A percentile compares a stretch with the other conserved stretches of the same genome.
Conservation (phyloP, 2,888 invertebrate species). For the Pristionchus mayeri region DNA sequence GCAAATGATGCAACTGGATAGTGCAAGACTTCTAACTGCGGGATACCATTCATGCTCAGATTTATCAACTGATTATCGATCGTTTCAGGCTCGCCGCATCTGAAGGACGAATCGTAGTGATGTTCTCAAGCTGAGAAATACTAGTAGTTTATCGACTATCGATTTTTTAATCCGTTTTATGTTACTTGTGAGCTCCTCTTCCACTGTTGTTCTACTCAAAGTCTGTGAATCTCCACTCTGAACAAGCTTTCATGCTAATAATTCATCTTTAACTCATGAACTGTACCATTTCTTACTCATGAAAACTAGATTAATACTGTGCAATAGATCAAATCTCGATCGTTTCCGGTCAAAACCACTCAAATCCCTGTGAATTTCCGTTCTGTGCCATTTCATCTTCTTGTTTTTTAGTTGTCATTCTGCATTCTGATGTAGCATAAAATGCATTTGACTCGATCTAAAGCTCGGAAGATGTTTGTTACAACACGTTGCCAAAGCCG, state of each 20-base stretch:
- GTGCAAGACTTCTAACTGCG: too few species aligned
- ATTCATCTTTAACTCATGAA: neutral
- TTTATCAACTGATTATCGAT: too few species aligned
- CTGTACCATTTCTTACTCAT: constrained; percentile 5
- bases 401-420: neutral
- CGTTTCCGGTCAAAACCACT: neutral
- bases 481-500: neutral
- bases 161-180: neutral
- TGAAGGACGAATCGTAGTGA: neutral
- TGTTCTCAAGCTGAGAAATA: neutral
- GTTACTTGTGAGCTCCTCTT: neutral
- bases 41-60: too few species aligned
- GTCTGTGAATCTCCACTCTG: constrained; percentile 11
- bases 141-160: neutral
- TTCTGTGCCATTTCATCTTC: constrained; percentile 20
- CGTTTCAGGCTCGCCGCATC: constrained; percentile 12
- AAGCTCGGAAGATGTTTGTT: neutral
- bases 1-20: too few species aligned
- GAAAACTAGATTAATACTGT: neutral
- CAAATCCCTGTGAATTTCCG: constrained; percentile 19
- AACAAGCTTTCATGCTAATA: neutral
- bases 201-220: neutral
- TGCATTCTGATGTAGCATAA: constrained; percentile 33
- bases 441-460: neutral
- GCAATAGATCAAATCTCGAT: neutral